Evolutionary conservation across 2,113 vertebrate genomes (phyloP), one percentile per base, ranked within the genome.

Genomic region (Heterochromis multidens): DNA sequence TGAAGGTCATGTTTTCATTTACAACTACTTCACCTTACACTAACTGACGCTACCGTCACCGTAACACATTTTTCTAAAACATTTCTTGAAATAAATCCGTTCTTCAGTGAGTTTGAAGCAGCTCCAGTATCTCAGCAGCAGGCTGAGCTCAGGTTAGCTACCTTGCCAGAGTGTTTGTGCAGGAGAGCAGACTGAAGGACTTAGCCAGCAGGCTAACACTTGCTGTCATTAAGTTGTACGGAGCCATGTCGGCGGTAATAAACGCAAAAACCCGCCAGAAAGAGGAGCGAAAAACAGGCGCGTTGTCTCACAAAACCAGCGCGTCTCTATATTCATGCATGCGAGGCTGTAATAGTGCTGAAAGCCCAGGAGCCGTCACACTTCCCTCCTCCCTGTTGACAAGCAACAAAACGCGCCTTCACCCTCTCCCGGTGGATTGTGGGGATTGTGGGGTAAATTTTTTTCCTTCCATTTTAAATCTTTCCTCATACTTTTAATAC

Each of bases 391-490:
- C 9, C n/a, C 31, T 78, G 59, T 65, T 80, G 79, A 85, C 86
- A 88, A 16, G 11, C 78, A 59, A 37, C 84, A 82, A 78, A 95
- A 94, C 88, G 94, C 95, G 95, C 95, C 92, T 89, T 89, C 6
- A 14, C 0, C 2, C 12, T 37, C n/a, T 19, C 72, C 52, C 19
- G 76, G 57, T 92, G 95, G 16, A 94, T 95, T 93, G 43, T 95
- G 95, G 95, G n/a, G n/a, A n/a, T n/a, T n/a, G n/a, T n/a, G n/a
- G n/a, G n/a, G n/a, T n/a, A n/a, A n/a, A n/a, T n/a, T n/a, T n/a
- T 40, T 40, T 12, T 40, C 37, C 5, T 14, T 14, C 43, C 11
- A 23, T 58, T 19, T 58, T 58, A n/a, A 58, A 23, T 58, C 16
- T 57, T 58, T n/a, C n/a, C n/a, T n/a, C n/a, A n/a, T n/a, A n/a